Evolutionary conservation across 2,888 invertebrate genomes (phyloP).

Genomic region (Mesochorus sp.): DNA sequence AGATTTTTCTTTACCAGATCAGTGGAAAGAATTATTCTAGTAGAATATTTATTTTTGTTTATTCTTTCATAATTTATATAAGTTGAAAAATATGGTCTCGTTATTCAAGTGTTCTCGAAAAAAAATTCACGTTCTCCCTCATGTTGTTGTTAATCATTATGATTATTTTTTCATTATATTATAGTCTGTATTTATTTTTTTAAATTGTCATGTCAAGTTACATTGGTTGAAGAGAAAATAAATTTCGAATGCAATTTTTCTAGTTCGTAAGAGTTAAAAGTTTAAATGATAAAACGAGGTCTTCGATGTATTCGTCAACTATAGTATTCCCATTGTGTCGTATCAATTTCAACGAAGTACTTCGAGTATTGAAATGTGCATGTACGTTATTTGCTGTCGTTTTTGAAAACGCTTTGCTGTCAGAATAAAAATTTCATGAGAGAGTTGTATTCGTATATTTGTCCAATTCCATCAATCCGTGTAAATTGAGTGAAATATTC

Average conservation of each 20-base stretch:
- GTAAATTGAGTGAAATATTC: too few relatives aligned
- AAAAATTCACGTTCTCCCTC: too few relatives aligned
- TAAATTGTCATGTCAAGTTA: too few relatives aligned
- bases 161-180: too few relatives aligned
- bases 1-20: neutral
- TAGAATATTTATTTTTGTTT: neutral
- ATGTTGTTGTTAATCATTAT: too few relatives aligned
- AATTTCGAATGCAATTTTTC: neutral
- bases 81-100: too few relatives aligned
- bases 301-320: conserved; percentile 2
- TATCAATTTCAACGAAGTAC: conserved; percentile 51
- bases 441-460: too few relatives aligned
- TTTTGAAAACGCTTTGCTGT: conserved; percentile 21
- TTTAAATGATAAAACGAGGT: neutral
- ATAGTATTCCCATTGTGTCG: conserved; percentile 33
- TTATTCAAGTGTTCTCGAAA: too few relatives aligned
- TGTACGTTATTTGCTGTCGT: conserved; percentile 45
- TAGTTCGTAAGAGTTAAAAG: neutral
- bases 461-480: too few relatives aligned
- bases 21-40: neutral
- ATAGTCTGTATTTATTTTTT: too few relatives aligned
- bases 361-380: conserved; percentile 47
- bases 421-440: neutral
- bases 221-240: too few relatives aligned
- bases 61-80: too few relatives aligned